phyloP scores from a whole-genome alignment of 2,888 invertebrate species.

The Drosophila antonietae region DNA sequence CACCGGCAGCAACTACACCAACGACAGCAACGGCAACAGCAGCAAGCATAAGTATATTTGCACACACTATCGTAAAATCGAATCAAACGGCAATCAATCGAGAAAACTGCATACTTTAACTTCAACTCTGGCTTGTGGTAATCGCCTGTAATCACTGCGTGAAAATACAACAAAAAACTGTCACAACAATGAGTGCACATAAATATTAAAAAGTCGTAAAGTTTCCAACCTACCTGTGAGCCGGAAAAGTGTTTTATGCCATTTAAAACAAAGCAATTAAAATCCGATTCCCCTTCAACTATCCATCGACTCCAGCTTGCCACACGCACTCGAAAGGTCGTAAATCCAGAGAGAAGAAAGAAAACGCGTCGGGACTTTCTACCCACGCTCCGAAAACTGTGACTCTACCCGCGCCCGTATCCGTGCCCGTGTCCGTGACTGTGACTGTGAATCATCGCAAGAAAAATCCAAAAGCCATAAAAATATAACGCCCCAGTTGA shows the following conservation, averaged over 20 bases:
- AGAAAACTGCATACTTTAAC: conserved; percentile 34
- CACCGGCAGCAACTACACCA: conserved; percentile 22
- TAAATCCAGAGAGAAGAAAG: conserved; percentile 35
- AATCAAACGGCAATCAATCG: conserved; percentile 46
- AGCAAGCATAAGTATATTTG: conserved; percentile 28
- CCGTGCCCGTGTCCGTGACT: not conserved
- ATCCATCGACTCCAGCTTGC: conserved; percentile 32
- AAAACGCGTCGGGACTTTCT: conserved; percentile 47
- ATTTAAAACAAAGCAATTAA: conserved; percentile 78
- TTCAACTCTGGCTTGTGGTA: conserved; percentile 15
- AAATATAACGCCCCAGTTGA: conserved; percentile 65
- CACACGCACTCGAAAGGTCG: conserved; percentile 60
- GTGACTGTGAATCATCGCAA: conserved; percentile 60
- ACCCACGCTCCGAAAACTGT: conserved; percentile 32
- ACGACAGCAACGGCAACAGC: conserved; percentile 24
- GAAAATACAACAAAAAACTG: conserved; percentile 50
- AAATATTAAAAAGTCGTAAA: conserved; percentile 78
- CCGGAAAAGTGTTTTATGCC: conserved; percentile 57
- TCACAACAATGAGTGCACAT: conserved; percentile 64
- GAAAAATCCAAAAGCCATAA: conserved; percentile 55
- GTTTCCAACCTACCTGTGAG: conserved; percentile 43
- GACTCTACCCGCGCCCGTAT: conserved; percentile 26
- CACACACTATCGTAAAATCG: conserved; percentile 15
- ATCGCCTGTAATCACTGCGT: conserved; percentile 39
- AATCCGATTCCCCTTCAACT: conserved; percentile 36